Evolutionary conservation across 2,888 invertebrate species (phyloP), one percentile per base, ranked within the genome.

Genomic region (Plutella xylostella): DNA sequence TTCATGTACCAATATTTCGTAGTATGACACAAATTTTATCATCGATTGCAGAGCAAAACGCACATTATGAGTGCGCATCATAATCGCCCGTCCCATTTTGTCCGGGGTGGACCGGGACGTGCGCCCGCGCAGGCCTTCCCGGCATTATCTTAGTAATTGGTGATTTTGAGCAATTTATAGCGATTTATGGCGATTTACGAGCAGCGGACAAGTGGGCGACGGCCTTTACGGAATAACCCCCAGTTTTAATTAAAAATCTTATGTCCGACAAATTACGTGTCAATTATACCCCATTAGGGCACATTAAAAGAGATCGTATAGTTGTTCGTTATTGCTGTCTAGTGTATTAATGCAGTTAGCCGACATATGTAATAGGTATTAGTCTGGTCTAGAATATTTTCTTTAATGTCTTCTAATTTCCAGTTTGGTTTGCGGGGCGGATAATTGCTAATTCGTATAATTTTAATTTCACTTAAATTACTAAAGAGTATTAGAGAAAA

Each of bases 91-190:
- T 25, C 25, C 39, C 39, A 39, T 39, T 25, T 39, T 39, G 39
- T 39, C n/a, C n/a, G n/a, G 40, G 52, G 54, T 55, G 44, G 47
- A 55, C 60, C 60, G 30, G 34, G 44, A 46, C 47, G 50, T 50
- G 47, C 48, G 50, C 42, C 45, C 11, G 40, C 48, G 53, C 48
- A 44, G 53, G 57, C 60, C 62, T 68, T 67, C 68, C 69, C 61
- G 65, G 72, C 72, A 75, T 72, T 73, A 72, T 71, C 68, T 68
- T 69, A 72, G 71, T 79, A 78, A 80, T 78, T 77, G 74, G 72
- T 60, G 77, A 80, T 78, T 79, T 79, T 69, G 72, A 69, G 71
- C 75, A 80, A 80, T 80, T 80, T 80, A 82, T 79, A 72, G 74
- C 74, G 72, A 76, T 74, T 68, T 69, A n/a, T 54, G 58, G 69